Evolutionary conservation across 2,888 invertebrate genomes (phyloP).

Genomic region (Diachrysia chrysitis): DNA sequence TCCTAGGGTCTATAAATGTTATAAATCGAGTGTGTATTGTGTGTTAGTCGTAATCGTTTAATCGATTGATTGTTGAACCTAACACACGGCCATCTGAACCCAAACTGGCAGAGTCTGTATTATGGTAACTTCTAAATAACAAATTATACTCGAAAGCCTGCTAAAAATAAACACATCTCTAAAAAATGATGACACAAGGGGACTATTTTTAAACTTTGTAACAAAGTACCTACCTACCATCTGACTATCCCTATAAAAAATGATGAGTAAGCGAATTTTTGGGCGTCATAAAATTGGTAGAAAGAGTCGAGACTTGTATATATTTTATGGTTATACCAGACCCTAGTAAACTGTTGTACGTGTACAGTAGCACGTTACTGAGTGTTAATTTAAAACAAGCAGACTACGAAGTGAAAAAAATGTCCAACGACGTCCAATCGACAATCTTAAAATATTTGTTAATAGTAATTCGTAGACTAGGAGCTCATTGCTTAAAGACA

Average conservation of each 20-base stretch:
- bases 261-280: slow-evolving; percentile 7
- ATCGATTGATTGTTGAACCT: too few relatives aligned
- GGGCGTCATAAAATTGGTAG: neutral
- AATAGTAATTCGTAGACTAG: too few relatives aligned
- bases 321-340: slow-evolving; percentile 19
- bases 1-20: neutral
- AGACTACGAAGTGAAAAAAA: neutral
- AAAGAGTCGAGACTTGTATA: slow-evolving; percentile 16
- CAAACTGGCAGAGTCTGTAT: too few relatives aligned
- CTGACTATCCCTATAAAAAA: neutral
- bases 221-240: neutral
- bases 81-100: too few relatives aligned
- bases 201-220: neutral
- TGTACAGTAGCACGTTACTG: slow-evolving; percentile 5
- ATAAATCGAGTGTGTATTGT: too few relatives aligned
- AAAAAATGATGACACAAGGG: neutral
- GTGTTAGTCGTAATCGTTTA: too few relatives aligned
- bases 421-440: too few relatives aligned
- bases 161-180: neutral
- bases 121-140: too few relatives aligned
- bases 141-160: neutral
- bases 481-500: slow-evolving; percentile 7
- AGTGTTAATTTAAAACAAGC: neutral
- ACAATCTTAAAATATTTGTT: too few relatives aligned
- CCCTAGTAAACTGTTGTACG: slow-evolving; percentile 15